Evolutionary conservation across 2,888 invertebrate genomes (phyloP), one percentile per base, ranked within the genome.

Genomic region (Chrysopilus asiliformis): DNA sequence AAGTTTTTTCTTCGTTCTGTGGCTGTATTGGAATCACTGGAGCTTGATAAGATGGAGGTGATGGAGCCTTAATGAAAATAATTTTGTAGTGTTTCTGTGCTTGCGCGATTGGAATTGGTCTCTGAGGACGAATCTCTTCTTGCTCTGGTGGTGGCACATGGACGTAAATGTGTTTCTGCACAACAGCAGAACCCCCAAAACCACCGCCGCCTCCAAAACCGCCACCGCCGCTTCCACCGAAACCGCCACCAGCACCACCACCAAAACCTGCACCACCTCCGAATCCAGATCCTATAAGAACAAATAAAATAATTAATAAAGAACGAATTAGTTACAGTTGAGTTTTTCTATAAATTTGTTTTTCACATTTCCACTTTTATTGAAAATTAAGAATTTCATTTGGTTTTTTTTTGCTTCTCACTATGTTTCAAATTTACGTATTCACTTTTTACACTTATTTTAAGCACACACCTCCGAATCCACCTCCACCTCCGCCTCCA

Each of bases 51-150:
- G 82, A 75, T 43, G 84, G 84, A 43, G 83, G 76, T 49, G 85
- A 76, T 52, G 86, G 86, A 38, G 86, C 86, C 70, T 87, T 87
- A 66, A 87, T 87, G 74, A 87, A 87, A 67, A 87, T 85, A 60
- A 87, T 87, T 60, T 87, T 87, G 74, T 87, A 85, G 64, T 86
- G 85, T 54, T 86, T 86, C 64, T 85, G 85, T 31, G 85, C 72
- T 46, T 81, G 77, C 32, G 78, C 76, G 2, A 76, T 67, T 13
- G 71, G 69, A 48, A 82, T 74, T 10, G 74, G 73, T 50, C 78
- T 74, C 44, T 70, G 69, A 35, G 73, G 70, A 50, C 74, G 70
- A 53, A 74, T 69, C 53, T 78, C 76, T 50, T 78, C 76, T n/a
- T 78, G 83, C 63, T 86, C 85, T 68, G 78, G 84, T 55, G 86